Evolutionary conservation across 2,888 invertebrate species (phyloP).

Genomic region (Phortica okadai): DNA sequence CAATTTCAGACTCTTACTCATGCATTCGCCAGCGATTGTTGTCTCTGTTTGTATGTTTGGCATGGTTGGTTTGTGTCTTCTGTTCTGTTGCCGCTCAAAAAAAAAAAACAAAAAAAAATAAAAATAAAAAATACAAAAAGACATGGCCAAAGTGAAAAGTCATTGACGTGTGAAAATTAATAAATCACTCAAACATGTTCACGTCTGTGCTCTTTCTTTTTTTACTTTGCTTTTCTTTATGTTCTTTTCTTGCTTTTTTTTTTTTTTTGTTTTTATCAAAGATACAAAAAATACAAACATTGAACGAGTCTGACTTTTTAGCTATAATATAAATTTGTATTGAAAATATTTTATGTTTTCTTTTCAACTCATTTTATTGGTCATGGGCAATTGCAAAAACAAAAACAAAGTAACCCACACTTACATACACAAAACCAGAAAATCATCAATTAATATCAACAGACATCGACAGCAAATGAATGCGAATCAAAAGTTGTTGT

Average conservation of each 20-base stretch:
- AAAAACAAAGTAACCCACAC: background rate
- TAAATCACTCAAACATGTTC: conserved; percentile 36
- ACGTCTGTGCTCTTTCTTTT: background rate
- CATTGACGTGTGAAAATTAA: conserved; percentile 47
- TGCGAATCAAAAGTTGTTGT: no score
- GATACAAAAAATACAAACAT: no score
- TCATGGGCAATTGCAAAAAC: background rate
- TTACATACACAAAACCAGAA: no score
- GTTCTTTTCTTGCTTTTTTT: background rate
- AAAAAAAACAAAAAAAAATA: conserved; percentile 7
- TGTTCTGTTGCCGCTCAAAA: background rate
- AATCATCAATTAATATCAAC: no score
- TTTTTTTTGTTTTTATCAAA: background rate
- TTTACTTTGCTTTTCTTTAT: background rate
- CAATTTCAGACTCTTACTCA: conserved; percentile 37
- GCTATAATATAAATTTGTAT: no score
- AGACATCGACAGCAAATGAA: no score
- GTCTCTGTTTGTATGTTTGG: background rate
- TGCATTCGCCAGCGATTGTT: background rate
- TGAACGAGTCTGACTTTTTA: no score
- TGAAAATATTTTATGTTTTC: no score
- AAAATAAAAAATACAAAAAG: background rate
- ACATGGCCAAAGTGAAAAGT: conserved; percentile 34
- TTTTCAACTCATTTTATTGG: no score
- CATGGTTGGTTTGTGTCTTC: background rate